These are phyloP conservation scores for Argya squamiceps DNA, from an alignment of 2,797 vertebrate genomes.

Conservation along the genomic window DNA sequence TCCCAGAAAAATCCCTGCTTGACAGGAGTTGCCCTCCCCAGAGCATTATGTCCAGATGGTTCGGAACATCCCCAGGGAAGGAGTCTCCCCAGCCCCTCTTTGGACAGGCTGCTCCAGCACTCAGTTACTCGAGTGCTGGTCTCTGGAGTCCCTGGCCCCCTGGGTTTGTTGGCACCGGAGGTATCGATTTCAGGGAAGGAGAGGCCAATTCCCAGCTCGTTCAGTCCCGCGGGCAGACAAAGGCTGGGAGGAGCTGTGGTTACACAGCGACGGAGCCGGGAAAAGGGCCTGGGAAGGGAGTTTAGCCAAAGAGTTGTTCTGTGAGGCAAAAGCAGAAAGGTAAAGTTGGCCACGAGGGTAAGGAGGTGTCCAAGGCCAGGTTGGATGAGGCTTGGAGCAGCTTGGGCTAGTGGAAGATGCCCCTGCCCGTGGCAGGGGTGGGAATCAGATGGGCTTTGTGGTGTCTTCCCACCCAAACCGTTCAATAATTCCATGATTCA, in stretches of 20 bases:
- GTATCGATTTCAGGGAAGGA: neutral
- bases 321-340: neutral
- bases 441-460: neutral
- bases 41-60: neutral
- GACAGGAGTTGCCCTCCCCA: accelerated
- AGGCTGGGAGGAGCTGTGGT: neutral
- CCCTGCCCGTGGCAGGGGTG: neutral
- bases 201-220: neutral
- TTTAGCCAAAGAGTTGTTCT: neutral
- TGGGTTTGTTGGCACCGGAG: neutral
- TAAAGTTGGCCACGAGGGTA: neutral
- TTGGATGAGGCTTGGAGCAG: neutral
- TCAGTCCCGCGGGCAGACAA: neutral
- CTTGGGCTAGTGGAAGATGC: neutral
- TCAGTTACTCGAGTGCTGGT: accelerated
- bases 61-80: neutral
- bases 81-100: neutral
- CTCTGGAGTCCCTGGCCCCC: neutral
- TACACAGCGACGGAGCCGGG: accelerated
- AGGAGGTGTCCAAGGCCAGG: neutral
- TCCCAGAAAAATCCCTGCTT: neutral
- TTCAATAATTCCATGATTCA: accelerated
- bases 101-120: neutral
- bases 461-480: too few relatives aligned
- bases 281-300: neutral